phyloP scores from a whole-genome alignment of 2,888 invertebrate genomes.

The Ornithoptera alexandrae region DNA sequence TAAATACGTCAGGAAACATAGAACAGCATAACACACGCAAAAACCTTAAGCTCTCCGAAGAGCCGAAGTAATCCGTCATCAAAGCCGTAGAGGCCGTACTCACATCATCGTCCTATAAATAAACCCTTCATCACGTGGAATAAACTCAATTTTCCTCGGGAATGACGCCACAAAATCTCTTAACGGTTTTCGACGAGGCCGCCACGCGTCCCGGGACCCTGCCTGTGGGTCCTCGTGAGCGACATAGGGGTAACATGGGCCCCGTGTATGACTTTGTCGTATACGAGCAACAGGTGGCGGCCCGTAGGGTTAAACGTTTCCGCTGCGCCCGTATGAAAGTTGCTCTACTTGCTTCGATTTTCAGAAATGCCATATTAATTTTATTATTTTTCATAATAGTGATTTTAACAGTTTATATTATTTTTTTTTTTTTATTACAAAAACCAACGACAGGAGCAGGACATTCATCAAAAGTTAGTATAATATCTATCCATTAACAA shows the following conservation, averaged over 20 bases:
- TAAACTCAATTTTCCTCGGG: conserved; percentile 69
- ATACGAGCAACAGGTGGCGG: conserved; percentile 74
- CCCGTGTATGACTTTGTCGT: conserved; percentile 61
- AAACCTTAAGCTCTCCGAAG: not conserved
- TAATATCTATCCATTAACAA: too few relatives aligned
- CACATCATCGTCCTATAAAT: conserved; percentile 53
- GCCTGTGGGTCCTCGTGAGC: conserved; percentile 36
- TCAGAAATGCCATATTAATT: too few relatives aligned
- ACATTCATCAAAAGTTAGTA: too few relatives aligned
- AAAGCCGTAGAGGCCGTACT: conserved; percentile 45
- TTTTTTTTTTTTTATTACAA: too few relatives aligned
- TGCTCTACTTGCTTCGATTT: conserved; percentile 48
- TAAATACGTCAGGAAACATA: too few relatives aligned
- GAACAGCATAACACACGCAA: not conserved
- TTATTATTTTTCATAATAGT: not conserved
- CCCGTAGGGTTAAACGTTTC: conserved; percentile 75
- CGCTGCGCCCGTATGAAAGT: conserved; percentile 38
- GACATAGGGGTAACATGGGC: conserved; percentile 51
- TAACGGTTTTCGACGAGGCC: conserved; percentile 38
- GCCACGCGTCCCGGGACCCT: conserved; percentile 36
- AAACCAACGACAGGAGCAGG: too few relatives aligned
- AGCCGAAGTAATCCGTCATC: conserved; percentile 25
- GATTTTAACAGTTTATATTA: not conserved
- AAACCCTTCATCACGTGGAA: conserved; percentile 60
- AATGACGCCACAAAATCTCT: conserved; percentile 45